phyloP scores from a whole-genome alignment of 2,888 invertebrate genomes.

The Caenorhabditis sinica region DNA sequence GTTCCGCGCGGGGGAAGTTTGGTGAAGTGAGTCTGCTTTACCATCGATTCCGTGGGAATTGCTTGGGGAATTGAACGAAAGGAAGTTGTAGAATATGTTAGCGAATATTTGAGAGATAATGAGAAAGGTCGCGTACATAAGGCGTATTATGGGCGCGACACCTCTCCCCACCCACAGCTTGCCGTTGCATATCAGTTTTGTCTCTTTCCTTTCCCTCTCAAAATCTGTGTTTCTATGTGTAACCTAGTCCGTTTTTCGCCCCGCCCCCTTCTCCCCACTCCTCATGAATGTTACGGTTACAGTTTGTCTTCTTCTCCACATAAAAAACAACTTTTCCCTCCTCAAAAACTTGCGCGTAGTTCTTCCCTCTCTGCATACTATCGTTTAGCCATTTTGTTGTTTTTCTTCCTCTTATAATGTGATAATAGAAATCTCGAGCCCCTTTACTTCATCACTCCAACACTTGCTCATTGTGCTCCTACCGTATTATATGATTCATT shows the following conservation, averaged over 20 bases:
- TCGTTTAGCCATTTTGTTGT: slow-evolving; percentile 15
- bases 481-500: slow-evolving; percentile 15
- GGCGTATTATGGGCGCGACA: too few relatives aligned
- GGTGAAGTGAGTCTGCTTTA: too few relatives aligned
- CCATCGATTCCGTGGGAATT: too few relatives aligned
- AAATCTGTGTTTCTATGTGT: background rate
- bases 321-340: background rate
- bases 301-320: background rate
- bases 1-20: too few relatives aligned
- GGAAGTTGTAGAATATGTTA: too few relatives aligned
- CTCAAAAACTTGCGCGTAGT: slow-evolving; percentile 28
- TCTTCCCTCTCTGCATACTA: too few relatives aligned
- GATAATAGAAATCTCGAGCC: slow-evolving; percentile 31
- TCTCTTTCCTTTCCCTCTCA: background rate
- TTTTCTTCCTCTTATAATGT: slow-evolving; percentile 21
- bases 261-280: background rate
- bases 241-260: background rate
- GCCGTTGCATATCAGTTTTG: slow-evolving; percentile 57
- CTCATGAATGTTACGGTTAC: slow-evolving; percentile 38
- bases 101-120: too few relatives aligned
- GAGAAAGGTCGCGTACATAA: too few relatives aligned
- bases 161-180: slow-evolving; percentile 48
- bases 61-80: too few relatives aligned
- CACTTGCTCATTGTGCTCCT: too few relatives aligned
- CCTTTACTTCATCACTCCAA: background rate